These are phyloP conservation scores for Eumacrocentrus americanus DNA, from an alignment of 2,888 invertebrate genomes.

Conservation along the genomic window DNA sequence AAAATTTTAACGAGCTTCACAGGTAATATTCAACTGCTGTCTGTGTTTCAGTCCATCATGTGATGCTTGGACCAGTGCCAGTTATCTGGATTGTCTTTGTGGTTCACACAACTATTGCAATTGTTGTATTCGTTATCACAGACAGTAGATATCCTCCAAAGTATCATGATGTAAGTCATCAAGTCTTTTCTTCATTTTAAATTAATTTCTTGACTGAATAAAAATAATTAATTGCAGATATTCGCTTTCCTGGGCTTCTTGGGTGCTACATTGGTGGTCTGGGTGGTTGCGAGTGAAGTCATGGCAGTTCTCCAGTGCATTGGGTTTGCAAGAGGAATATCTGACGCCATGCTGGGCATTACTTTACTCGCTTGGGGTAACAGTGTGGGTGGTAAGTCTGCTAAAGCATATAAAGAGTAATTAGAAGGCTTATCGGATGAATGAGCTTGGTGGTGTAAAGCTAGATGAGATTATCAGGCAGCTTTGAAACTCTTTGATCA, in stretches of 20 bases:
- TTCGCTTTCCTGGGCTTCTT: constrained; percentile 68
- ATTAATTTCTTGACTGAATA: not conserved
- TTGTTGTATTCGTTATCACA: constrained; percentile 48
- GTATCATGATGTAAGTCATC: constrained; percentile 56
- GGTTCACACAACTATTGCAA: constrained; percentile 38
- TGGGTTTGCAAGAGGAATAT: constrained; percentile 66
- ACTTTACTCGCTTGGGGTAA: constrained; percentile 73
- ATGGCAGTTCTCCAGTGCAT: constrained; percentile 65
- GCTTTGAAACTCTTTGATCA: constrained; percentile 15
- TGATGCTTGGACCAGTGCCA: constrained; percentile 45
- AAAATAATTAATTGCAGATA: constrained; percentile 42
- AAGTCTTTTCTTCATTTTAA: too few species aligned
- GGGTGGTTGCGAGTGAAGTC: constrained; percentile 68
- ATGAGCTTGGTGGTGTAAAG: not conserved
- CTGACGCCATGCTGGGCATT: constrained; percentile 68
- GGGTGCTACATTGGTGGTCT: constrained; percentile 67
- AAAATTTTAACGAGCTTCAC: constrained; percentile 7
- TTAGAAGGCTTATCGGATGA: not conserved
- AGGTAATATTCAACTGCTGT: not conserved
- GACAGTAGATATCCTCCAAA: constrained; percentile 45
- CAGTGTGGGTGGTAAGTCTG: constrained; percentile 63
- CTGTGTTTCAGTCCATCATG: constrained; percentile 44
- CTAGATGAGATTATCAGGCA: constrained; percentile 4
- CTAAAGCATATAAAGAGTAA: not conserved
- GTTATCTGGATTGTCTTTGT: constrained; percentile 40